These are phyloP conservation scores for Solenodon paradoxus DNA, from an alignment of 2,113 vertebrate genomes.

Conservation along the genomic window DNA sequence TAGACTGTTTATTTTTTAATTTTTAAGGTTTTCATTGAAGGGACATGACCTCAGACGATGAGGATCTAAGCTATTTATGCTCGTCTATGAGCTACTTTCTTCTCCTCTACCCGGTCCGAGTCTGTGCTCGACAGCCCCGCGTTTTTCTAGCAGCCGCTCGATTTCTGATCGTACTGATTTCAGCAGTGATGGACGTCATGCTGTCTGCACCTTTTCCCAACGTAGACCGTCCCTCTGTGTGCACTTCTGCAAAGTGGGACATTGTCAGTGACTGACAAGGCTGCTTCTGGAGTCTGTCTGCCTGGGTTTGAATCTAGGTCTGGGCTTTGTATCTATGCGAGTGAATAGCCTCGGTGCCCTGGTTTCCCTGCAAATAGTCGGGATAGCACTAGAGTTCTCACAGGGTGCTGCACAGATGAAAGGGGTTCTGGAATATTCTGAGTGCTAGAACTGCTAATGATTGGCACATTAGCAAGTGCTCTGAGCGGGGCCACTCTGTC, in stretches of 20 bases:
- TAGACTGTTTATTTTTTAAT: background rate
- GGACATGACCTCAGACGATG: too few species aligned
- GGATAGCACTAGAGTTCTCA: accelerated
- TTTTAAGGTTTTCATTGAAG: too few species aligned
- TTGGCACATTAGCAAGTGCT: background rate
- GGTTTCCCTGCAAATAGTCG: background rate
- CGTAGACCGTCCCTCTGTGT: background rate
- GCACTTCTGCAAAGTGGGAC: background rate
- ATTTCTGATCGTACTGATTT: too few species aligned
- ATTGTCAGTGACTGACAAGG: background rate
- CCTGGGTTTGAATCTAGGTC: background rate
- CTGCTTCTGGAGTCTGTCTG: background rate
- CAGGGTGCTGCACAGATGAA: background rate
- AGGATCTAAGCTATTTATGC: background rate
- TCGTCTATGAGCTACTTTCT: background rate
- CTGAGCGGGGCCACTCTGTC: background rate
- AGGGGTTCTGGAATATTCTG: background rate
- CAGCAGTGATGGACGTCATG: background rate
- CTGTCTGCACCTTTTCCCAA: background rate
- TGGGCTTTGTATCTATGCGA: background rate
- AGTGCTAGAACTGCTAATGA: background rate
- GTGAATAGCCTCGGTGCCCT: background rate
- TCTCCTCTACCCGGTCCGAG: background rate
- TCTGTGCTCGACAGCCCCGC: background rate
- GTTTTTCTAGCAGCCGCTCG: background rate